Evolutionary conservation across 2,888 invertebrate species (phyloP), one percentile per base, ranked within the genome.

Genomic region (Epinotia nisella): DNA sequence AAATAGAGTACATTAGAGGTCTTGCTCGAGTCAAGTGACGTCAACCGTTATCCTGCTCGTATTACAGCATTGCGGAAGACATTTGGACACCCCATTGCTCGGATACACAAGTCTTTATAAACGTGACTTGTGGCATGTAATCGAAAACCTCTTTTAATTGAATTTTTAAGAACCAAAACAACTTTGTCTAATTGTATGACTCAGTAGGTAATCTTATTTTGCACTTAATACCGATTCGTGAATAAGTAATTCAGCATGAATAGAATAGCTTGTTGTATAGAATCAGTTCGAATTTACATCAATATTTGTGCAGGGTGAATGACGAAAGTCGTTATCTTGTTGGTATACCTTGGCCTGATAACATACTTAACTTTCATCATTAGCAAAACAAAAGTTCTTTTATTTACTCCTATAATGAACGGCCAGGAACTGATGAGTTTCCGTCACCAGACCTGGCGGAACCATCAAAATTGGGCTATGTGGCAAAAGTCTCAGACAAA

Each of bases 51-150:
- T 73, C 73, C 62, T 62, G 58, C 58, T 62, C 58, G 56, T 51
- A 68, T 73, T 58, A 68, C 73, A 68, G 73, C 62, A 73, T 58
- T 73, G 73, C 68, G 64, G 68, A 64, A 67, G 67, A 68, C 62
- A 73, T 73, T 73, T 39, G 35, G 68, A 41, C 58, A 62, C 68
- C 59, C 29, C 49, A 21, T 49, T 21, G 55, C 60, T 49, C 21
- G 66, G n/a, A 58, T 70, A 64, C 58, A 61, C 11, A 53, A 29
- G 55, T 59, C 29, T 65, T 39, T 65, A 41, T 66, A 55, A 39
- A 41, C 55, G 15, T 21, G n/a, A 41, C 15, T 21, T 66, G 15
- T 15, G 39, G 13, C 55, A n/a, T 15, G 53, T 35, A 21, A 51
- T 21, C n/a, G 49, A 49, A 49, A 49, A 24, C 24, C 15, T 11